Base-by-base conservation (phyloP, 2,797 vertebrate genomes). In the Sciurus vulgaris region DNA sequence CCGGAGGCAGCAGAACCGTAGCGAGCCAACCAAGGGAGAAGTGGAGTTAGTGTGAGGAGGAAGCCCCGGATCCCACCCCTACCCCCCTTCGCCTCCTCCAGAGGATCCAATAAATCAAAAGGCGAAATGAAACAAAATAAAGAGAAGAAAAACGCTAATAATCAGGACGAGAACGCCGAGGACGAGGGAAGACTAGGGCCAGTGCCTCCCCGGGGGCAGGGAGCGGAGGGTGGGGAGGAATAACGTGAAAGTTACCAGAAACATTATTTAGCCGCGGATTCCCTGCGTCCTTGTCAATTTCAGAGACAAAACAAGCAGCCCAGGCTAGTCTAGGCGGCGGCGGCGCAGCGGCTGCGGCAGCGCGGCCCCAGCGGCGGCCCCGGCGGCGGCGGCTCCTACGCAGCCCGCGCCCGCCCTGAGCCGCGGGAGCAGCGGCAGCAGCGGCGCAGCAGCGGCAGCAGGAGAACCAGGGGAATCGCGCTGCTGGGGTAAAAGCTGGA, bases 221-320 rank as follows among this genome's bases (percentile, higher is more conserved):
- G 96, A 90, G 86, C 89, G 8, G 59, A 85, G 87, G 93, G 93
- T 49, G 95, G 95, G 93, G 94, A 98, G 96, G 98, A 98, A 98
- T 98, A 98, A 98, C 97, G 98, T 96, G 98, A 98, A 98, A 98
- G 99, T 99, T 99, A 99, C 99, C 99, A 99, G 99, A 99, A 99
- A 99, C 99, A 99, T 99, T 98, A 97, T 98, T 98, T 99, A 99
- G 98, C 97, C 97, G 98, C 97, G 97, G 97, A 97, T 98, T 97
- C 98, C 98, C 98, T 98, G 98, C 90, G 98, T 98, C 97, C 98
- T 98, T 98, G 98, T 98, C 98, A 98, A 98, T 98, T 98, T 98
- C 98, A 98, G 98, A 98, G 97, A 97, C 93, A 94, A 96, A 88
- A 94, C 86, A 95, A n/a, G 97, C 97, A 96, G 97, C 98, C 98